These are phyloP conservation scores for Parauchenoglanis ngamensis DNA, from an alignment of 2,797 vertebrate species.

Conservation along the genomic window DNA sequence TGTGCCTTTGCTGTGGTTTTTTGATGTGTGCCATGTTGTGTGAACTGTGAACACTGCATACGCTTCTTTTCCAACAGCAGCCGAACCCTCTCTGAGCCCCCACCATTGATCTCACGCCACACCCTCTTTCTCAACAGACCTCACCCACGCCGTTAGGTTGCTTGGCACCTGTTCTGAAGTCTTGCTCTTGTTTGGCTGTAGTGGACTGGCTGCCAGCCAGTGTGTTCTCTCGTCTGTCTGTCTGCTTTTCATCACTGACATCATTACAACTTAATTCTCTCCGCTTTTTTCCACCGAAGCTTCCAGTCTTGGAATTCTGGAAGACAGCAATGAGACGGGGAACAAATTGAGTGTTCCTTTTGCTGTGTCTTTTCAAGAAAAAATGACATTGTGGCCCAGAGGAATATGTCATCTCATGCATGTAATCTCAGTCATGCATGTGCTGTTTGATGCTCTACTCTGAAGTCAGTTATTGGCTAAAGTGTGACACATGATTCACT, in stretches of 20 bases:
- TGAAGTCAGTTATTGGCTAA: background rate
- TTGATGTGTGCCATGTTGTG: constrained; percentile 30
- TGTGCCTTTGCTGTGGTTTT: constrained; percentile 34
- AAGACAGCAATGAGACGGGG: constrained; percentile 8
- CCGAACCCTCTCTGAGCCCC: constrained; percentile 3
- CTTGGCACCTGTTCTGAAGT: constrained; percentile 48
- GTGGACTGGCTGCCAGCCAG: constrained; percentile 30
- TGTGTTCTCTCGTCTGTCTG: constrained; percentile 39
- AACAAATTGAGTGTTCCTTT: constrained; percentile 39
- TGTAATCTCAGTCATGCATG: background rate
- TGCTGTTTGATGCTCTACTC: constrained; percentile 3
- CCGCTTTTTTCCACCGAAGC: constrained; percentile 51
- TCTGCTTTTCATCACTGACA: constrained; percentile 56
- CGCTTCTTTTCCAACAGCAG: constrained; percentile 27
- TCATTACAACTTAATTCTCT: constrained; percentile 48
- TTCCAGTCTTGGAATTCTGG: constrained; percentile 51
- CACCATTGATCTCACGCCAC: constrained; percentile 30
- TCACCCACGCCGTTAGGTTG: constrained; percentile 10
- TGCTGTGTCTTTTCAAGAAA: constrained; percentile 19
- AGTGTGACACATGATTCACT: background rate
- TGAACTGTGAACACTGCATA: constrained; percentile 14
- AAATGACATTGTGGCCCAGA: background rate
- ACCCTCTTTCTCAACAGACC: constrained; percentile 31
- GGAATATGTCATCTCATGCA: background rate
- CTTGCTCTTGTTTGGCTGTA: constrained; percentile 40